A percentile compares a stretch with the other conserved stretches of the same genome.
Conservation (phyloP, 2,888 invertebrate genomes). For the Melolontha melolontha region DNA sequence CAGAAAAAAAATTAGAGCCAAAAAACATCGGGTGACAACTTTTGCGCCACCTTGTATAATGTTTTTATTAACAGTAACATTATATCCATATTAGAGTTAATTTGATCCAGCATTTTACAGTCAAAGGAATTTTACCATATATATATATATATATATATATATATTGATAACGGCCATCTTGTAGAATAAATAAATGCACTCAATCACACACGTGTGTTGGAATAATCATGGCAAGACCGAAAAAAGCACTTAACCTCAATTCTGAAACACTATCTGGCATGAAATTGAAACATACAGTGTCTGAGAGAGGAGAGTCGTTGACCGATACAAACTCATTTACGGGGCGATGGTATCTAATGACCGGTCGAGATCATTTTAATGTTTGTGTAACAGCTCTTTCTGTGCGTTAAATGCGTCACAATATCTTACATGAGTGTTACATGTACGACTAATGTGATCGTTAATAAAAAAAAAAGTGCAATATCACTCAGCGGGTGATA, state of each 20-base stretch:
- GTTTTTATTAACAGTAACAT: no score
- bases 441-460: no score
- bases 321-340: slow-evolving; percentile 32
- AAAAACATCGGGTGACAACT: no score
- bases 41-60: no score
- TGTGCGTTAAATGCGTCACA: no score
- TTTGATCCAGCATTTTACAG: no score
- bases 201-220: slow-evolving; percentile 55
- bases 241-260: slow-evolving; percentile 53
- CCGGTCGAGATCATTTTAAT: slow-evolving; percentile 27
- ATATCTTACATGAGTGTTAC: no score
- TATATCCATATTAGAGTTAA: no score
- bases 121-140: no score
- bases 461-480: no score
- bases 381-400: slow-evolving; percentile 8
- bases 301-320: slow-evolving; percentile 19
- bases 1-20: no score
- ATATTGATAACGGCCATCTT: neutral
- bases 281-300: slow-evolving; percentile 24
- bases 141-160: neutral
- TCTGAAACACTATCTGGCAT: slow-evolving; percentile 32
- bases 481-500: no score
- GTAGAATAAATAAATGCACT: slow-evolving; percentile 48
- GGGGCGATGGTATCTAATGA: slow-evolving; percentile 32
- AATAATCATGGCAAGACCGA: slow-evolving; percentile 52